Conservation (phyloP, 2,113 vertebrate genomes). For the Pteropus alecto region DNA sequence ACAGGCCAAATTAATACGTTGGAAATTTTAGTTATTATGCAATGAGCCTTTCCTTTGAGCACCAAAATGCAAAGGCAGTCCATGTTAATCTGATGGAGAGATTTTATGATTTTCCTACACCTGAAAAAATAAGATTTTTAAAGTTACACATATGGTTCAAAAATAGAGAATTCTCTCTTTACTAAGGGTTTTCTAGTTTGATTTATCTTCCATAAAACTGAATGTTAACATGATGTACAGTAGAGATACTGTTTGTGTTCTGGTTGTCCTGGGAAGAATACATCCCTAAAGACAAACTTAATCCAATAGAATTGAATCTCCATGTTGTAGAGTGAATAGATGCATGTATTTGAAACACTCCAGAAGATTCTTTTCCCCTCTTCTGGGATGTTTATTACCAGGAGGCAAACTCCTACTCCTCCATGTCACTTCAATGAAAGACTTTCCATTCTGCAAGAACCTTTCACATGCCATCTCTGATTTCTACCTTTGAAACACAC, state of each 20-base stretch:
- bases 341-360: background rate
- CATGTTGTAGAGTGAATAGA: background rate
- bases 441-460: background rate
- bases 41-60: background rate
- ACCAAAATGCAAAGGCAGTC: background rate
- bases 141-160: no score
- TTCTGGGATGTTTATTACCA: background rate
- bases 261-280: background rate
- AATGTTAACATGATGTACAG: background rate
- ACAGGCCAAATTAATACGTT: background rate
- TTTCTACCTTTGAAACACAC: background rate
- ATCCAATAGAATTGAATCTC: background rate
- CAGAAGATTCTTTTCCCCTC: background rate
- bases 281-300: background rate
- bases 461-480: background rate
- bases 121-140: no score
- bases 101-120: no score
- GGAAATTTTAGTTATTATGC: background rate
- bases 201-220: no score
- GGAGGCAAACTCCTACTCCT: background rate
- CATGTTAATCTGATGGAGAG: no score
- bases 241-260: rapidly evolving
- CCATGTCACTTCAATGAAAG: background rate
- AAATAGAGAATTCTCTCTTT: no score
- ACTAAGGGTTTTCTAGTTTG: no score